These are phyloP conservation scores for Holacanthus passer DNA, from an alignment of 2,113 vertebrate genomes.

Conservation along the genomic window DNA sequence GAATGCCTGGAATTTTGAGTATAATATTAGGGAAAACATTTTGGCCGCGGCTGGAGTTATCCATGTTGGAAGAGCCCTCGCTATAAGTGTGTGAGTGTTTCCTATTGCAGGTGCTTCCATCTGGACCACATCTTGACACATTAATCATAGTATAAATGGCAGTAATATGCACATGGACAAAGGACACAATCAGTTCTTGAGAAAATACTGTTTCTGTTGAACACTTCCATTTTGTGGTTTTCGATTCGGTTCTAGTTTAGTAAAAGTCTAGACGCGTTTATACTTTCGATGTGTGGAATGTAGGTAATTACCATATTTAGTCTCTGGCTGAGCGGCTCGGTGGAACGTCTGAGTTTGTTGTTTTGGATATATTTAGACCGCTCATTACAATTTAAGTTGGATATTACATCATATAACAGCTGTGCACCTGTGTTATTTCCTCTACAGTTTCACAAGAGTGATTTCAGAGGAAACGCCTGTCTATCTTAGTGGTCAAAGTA, in stretches of 20 bases:
- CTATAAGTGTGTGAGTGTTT: constrained; percentile 6
- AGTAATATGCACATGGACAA: constrained; percentile 1
- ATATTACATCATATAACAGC: constrained; percentile 42
- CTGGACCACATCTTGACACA: constrained; percentile 39
- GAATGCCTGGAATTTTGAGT: constrained; percentile 81
- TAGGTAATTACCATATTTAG: constrained; percentile 57
- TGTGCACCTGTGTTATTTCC: constrained; percentile 39
- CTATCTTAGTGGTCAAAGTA: constrained; percentile 7
- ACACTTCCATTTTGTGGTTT: constrained; percentile 49
- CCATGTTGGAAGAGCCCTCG: constrained; percentile 14
- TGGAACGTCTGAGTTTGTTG: constrained; percentile 31
- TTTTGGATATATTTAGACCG: constrained; percentile 35
- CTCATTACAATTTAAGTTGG: constrained; percentile 24
- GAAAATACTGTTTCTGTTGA: constrained; percentile 12
- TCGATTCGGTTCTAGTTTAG: not conserved
- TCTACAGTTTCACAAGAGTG: constrained; percentile 6
- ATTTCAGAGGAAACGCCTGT: constrained; percentile 55
- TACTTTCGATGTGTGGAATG: constrained; percentile 38
- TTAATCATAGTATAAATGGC: constrained; percentile 13
- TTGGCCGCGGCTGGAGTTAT: constrained; percentile 39
- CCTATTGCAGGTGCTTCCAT: constrained; percentile 30
- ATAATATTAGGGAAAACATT: constrained; percentile 70
- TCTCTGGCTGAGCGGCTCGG: constrained; percentile 28
- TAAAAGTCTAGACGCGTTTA: constrained; percentile 27
- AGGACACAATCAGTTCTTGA: constrained; percentile 2